Base-by-base conservation (phyloP, 2,888 invertebrate genomes). In the Synergus japonicus region DNA sequence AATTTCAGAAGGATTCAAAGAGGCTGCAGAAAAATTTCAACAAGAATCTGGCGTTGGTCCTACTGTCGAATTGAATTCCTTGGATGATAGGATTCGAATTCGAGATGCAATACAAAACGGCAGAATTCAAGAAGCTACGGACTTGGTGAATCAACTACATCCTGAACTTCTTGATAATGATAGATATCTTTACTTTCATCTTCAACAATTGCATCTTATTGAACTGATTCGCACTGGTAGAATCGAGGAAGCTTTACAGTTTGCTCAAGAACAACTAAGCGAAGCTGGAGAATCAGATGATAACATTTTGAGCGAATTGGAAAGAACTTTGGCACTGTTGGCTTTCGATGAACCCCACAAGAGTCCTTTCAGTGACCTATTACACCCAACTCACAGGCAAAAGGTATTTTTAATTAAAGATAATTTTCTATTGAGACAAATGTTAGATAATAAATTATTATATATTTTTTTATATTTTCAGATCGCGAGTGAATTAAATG, bases 401-500 rank as follows among this genome's bases (percentile, higher is more conserved):
- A 98, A 98, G 94, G 97, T 96, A 87, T 82, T 9, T 18, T 66
- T 18, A 58, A 58, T 9, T 54, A n/a, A 54, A 54, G 15, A n/a
- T 54, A 5, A 15, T 4, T 49, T 49, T 15, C n/a, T 54, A 0
- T 54, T 15, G 8, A n/a, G 5, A 54, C n/a, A 54, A 54, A 54
- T 54, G 0, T n/a, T 54, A n/a, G 7, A 54, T 54, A 54, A 7
- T n/a, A n/a, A 54, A 54, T 8, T n/a, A n/a, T 7, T 37, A 15
- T 44, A 77, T 69, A 46, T 18, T 41, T 18, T 37, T 8, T 66
- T 54, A n/a, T 46, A 10, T 66, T 81, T 84, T 90, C 90, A 97
- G 97, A 97, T 99, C 90, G 99, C 99, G 37, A 98, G 98, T 93
- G 98, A 99, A 93, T 94, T 99, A 22, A 99, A 99, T 93, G 97